These are phyloP conservation scores for Setophaga petechia DNA, from an alignment of 2,113 vertebrate species.

Conservation along the genomic window DNA sequence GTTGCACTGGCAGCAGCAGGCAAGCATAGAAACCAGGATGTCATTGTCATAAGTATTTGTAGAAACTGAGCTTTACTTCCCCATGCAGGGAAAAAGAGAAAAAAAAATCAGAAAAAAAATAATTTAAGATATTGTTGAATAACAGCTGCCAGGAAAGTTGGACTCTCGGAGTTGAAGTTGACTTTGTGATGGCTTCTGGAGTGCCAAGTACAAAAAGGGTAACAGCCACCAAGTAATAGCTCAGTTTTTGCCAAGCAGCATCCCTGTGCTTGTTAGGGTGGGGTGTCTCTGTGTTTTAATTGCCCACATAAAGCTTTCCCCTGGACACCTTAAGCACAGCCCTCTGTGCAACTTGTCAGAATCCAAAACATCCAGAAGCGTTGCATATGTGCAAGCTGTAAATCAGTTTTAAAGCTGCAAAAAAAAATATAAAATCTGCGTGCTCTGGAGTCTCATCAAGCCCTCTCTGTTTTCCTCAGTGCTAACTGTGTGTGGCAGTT, in stretches of 20 bases:
- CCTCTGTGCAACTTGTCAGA: neutral
- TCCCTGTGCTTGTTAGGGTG: neutral
- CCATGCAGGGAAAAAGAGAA: neutral
- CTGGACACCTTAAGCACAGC: neutral
- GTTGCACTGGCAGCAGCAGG: neutral
- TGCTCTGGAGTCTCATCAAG: neutral
- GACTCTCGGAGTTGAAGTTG: neutral
- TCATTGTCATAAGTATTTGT: neutral
- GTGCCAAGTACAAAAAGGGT: neutral
- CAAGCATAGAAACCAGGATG: neutral
- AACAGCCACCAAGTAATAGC: neutral
- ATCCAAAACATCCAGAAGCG: neutral
- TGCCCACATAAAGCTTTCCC: neutral
- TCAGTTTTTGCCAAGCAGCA: neutral
- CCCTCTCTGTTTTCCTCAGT: neutral
- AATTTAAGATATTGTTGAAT: neutral
- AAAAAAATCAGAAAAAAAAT: neutral
- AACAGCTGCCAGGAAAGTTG: neutral
- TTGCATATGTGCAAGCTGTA: neutral
- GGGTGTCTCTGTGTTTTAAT: neutral
- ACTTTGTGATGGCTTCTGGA: neutral
- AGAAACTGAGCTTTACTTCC: neutral
- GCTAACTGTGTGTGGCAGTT: conserved; percentile 11
- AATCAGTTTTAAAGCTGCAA: neutral
- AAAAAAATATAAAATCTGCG: neutral